Evolutionary conservation across 2,797 vertebrate species (phyloP).

Genomic region (Urosaurus nigricauda): DNA sequence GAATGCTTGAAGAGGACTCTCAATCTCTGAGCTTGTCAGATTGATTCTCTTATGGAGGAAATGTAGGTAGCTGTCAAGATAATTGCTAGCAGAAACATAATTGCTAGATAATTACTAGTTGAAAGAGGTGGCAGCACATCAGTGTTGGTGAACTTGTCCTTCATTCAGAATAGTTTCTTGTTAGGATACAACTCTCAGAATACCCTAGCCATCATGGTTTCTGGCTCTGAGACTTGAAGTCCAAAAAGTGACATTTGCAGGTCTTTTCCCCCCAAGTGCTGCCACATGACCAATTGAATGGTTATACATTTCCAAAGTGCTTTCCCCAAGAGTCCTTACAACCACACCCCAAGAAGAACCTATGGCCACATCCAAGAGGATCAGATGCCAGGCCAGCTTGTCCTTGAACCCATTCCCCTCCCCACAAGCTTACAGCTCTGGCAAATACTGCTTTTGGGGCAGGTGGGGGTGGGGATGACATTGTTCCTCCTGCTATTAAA

Average conservation of each 20-base stretch:
- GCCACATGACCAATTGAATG: background rate
- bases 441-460: background rate
- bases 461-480: too few species aligned
- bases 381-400: background rate
- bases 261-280: background rate
- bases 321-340: background rate
- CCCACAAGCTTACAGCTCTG: background rate
- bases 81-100: too few species aligned
- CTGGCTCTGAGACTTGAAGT: background rate
- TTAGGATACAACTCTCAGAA: background rate
- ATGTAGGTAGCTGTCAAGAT: background rate
- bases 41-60: background rate
- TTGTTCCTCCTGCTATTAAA: background rate
- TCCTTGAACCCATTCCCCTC: background rate
- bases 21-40: background rate
- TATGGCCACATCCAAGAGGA: background rate
- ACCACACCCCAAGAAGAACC: background rate
- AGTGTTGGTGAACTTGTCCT: background rate
- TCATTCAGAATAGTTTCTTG: background rate
- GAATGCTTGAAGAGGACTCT: background rate
- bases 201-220: background rate
- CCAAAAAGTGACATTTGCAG: too few species aligned
- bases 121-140: background rate
- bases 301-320: background rate
- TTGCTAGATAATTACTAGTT: background rate